Percentiles rank a stretch among this genome's conserved stretches.
phyloP scores from a whole-genome alignment of 1,140 invertebrate genomes.

The Dufourea novaeangliae region DNA sequence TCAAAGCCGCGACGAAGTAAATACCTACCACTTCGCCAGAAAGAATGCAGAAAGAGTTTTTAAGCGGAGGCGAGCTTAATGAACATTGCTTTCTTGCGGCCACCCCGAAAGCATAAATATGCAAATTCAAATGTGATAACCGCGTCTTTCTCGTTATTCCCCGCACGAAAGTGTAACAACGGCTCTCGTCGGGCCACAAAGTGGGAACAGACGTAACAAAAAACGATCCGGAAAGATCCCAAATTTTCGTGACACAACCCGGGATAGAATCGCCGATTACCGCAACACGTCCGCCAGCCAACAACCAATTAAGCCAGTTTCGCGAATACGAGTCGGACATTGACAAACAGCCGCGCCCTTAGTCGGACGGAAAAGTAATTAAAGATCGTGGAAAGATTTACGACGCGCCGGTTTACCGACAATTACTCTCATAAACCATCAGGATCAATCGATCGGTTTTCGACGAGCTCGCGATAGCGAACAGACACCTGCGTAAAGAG shows the following conservation, averaged over 20 bases:
- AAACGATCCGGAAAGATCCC: not conserved
- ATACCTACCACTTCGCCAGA: not conserved
- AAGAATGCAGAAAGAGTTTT: not conserved
- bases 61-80: not conserved
- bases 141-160: not conserved
- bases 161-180: not conserved
- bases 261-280: not conserved
- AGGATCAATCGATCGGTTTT: slow-evolving; percentile 8
- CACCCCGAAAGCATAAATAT: not conserved
- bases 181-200: not conserved
- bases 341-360: slow-evolving; percentile 28
- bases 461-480: not conserved
- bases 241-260: not conserved
- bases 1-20: not conserved
- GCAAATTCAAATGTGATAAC: slow-evolving; percentile 1
- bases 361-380: slow-evolving; percentile 36
- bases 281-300: not conserved
- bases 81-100: not conserved
- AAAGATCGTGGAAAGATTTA: slow-evolving; percentile 45
- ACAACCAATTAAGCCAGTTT: slow-evolving; percentile 36
- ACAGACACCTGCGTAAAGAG: no score
- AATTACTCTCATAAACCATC: slow-evolving; percentile 20
- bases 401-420: not conserved
- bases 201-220: not conserved
- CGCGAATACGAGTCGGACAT: slow-evolving; percentile 15